Base-by-base conservation (phyloP, 2,113 vertebrate genomes). In the Bothrops jararaca region DNA sequence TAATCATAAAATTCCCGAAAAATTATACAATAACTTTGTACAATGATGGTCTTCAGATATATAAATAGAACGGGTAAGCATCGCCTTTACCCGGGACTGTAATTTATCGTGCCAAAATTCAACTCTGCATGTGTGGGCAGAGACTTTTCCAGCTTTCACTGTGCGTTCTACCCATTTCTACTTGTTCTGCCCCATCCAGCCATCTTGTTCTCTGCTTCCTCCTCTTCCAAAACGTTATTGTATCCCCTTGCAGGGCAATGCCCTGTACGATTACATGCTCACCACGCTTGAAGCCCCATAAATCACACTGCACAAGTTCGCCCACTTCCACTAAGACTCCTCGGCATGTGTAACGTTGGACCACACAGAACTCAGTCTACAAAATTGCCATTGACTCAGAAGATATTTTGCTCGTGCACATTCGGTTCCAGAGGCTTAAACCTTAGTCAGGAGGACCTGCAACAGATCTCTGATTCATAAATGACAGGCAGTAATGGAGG, bases 1-100 rank as follows among this genome's bases (percentile, higher is more conserved):
- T 96, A 98, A 98, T 97, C 97, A 97, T 98, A 98, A 98, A 98
- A 97, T 96, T 98, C 97, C 97, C 97, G 96, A 97, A 97, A 98
- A 98, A 98, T 97, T 97, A 97, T 97, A 97, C 96, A 97, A 97
- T 97, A 97, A 98, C 97, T 97, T 97, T 97, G 96, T 97, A 97
- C 97, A 98, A 97, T 96, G 97, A 97, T 97, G 95, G 97, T 91
- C 96, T 98, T 97, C 98, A 95, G 96, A 93, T 91, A 91, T 95
- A 97, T 97, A 97, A 98, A 97, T 97, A 97, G 96, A 97, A 96
- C 69, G 95, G 95, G 95, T 95, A 97, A 95, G 94, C 45, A 12
- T 69, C 95, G 95, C 94, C 95, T 96, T 96, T 96, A 94, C 94
- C 94, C 95, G 85, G 90, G 48, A 93, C 42, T 92, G 29, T 69